Conservation (phyloP, 2,797 vertebrate species). For the Squalus acanthias region DNA sequence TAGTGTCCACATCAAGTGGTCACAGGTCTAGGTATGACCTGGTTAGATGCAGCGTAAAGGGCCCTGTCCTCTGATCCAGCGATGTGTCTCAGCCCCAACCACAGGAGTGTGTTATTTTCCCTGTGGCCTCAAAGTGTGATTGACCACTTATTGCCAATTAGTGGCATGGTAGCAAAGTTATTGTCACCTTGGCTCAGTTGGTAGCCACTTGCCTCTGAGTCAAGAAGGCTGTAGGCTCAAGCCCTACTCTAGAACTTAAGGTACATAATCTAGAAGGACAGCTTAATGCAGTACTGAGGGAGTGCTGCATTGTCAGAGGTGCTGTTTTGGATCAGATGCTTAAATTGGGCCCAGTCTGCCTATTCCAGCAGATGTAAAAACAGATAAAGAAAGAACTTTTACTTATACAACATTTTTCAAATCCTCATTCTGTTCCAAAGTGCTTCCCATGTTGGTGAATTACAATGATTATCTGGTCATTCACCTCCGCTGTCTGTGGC, state of each 20-base stretch:
- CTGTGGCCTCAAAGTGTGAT: no score
- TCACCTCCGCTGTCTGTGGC: neutral
- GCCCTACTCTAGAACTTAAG: no score
- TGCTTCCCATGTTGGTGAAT: conserved; percentile 1
- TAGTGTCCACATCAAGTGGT: no score
- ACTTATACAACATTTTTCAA: neutral
- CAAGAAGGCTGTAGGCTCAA: no score
- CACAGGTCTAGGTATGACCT: neutral
- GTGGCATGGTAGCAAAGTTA: no score
- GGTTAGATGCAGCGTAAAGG: neutral
- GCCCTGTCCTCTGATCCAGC: neutral
- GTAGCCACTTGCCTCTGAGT: no score
- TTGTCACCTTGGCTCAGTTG: no score
- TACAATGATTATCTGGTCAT: conserved; percentile 1
- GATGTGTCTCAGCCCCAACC: neutral
- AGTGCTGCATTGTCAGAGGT: no score
- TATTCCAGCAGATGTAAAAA: neutral
- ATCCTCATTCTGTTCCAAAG: neutral
- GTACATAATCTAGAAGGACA: no score
- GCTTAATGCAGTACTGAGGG: no score
- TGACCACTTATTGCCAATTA: no score
- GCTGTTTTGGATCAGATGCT: neutral
- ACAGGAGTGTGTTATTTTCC: neutral
- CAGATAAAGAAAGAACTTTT: neutral
- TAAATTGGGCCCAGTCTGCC: neutral